Percentiles rank a stretch among this genome's conserved stretches.
phyloP scores from a whole-genome alignment of 2,113 vertebrate species.

The Chitala chitala region DNA sequence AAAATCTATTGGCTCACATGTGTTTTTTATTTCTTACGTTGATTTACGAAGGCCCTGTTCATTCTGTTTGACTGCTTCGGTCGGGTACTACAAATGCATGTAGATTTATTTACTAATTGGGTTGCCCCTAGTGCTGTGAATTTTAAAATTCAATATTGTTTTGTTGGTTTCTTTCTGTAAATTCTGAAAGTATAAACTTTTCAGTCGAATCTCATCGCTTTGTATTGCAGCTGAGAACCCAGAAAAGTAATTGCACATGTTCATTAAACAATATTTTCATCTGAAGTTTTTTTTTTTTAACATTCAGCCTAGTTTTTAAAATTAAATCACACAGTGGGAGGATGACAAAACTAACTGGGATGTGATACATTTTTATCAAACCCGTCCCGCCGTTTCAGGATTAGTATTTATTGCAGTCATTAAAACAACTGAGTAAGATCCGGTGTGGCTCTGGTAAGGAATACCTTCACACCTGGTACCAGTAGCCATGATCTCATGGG shows the following conservation, averaged over 20 bases:
- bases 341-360: constrained; percentile 30
- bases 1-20: constrained; percentile 1
- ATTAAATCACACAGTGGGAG: background rate
- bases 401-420: constrained; percentile 55
- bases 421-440: constrained; percentile 64
- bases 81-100: background rate
- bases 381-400: constrained; percentile 46
- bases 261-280: too few species aligned
- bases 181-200: constrained; percentile 7
- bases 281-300: too few species aligned
- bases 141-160: background rate
- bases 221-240: too few species aligned
- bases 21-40: constrained; percentile 6
- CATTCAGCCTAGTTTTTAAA: too few species aligned
- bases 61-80: background rate
- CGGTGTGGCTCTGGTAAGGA: constrained; percentile 38
- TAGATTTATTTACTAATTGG: constrained; percentile 7
- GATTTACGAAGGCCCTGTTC: background rate
- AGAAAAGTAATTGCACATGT: too few species aligned
- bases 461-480: constrained; percentile 34
- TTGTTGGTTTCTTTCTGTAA: background rate
- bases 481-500: constrained; percentile 38
- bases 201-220: too few species aligned
- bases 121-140: background rate
- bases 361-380: constrained; percentile 41